Base-by-base conservation (phyloP, 2,888 invertebrate genomes). In the Cryptocephalus moraei region DNA sequence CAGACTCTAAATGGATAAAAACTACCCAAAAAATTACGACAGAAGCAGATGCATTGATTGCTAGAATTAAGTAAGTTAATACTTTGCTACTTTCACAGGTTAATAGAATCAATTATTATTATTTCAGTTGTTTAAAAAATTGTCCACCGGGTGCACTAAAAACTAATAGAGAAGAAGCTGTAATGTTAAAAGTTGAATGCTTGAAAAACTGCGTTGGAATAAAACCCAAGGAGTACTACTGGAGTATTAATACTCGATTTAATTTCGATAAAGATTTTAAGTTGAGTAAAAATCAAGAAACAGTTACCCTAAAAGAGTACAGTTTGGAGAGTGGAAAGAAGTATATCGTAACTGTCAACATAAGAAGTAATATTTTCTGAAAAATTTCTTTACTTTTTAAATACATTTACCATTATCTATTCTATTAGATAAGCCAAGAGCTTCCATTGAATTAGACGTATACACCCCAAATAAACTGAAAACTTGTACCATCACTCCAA, bases 101-200 rank as follows among this genome's bases (percentile, higher is more conserved):
- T 22, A 22, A 22, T 22, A 22, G 6, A n/a, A n/a, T n/a, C 6
- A 39, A 13, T 43, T 43, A 22, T 39, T 39, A 31, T 40, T 4
- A 32, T 14, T 11, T 8, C 1, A 51, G 49, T 9, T 53, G 51
- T 43, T 32, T 47, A 33, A 44, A 46, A 43, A 50, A 51, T 22
- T 54, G 51, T 40, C 46, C 44, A 12, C 54, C 51, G 9, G n/a
- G 9, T 6, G 50, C 49, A 1, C 38, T 39, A 12, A 45, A 49
- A 22, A 47, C 49, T 4, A 47, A 50, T 31, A 39, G 39, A 6
- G 46, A 44, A 32, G 8, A 49, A 12, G 13, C 36, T 4, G 14
- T 43, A 8, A 45, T 51, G 13, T n/a, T 54, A 11, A n/a, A 45
- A 39, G 51, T 39, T 4, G 10, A 33, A 11, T 51, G 54, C 32